phyloP scores from a whole-genome alignment of 2,113 vertebrate species.

The Chloropsis cyanopogon region DNA sequence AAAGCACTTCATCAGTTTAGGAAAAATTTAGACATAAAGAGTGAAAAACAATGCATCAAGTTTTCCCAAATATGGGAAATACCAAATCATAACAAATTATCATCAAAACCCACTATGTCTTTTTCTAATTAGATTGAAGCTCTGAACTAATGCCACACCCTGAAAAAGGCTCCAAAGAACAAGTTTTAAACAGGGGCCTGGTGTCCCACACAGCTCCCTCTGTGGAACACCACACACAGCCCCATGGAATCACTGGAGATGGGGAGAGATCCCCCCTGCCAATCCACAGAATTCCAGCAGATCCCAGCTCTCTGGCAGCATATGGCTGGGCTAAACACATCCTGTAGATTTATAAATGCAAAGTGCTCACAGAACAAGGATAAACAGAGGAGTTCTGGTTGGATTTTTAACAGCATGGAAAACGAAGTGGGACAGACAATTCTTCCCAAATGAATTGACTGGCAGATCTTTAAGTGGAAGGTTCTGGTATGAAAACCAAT shows the following conservation, averaged over 20 bases:
- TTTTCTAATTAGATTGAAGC: slow-evolving; percentile 32
- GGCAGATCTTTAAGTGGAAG: not conserved
- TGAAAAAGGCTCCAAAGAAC: not conserved
- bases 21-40: slow-evolving; percentile 1
- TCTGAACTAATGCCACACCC: not conserved
- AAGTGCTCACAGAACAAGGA: not conserved
- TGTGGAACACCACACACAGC: not conserved
- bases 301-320: not conserved
- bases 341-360: not conserved
- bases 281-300: not conserved
- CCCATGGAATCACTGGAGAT: not conserved
- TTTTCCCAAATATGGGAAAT: slow-evolving; percentile 32
- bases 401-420: not conserved
- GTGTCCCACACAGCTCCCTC: not conserved
- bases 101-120: not conserved
- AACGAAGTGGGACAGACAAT: not conserved
- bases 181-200: not conserved
- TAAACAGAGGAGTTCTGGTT: not conserved
- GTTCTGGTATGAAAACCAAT: not conserved
- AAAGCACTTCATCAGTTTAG: not conserved
- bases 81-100: slow-evolving; percentile 11
- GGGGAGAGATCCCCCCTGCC: not conserved
- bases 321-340: not conserved
- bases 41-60: not conserved
- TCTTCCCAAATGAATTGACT: not conserved